Evolutionary conservation across 2,797 vertebrate genomes (phyloP).

Genomic region (Falco cherrug): DNA sequence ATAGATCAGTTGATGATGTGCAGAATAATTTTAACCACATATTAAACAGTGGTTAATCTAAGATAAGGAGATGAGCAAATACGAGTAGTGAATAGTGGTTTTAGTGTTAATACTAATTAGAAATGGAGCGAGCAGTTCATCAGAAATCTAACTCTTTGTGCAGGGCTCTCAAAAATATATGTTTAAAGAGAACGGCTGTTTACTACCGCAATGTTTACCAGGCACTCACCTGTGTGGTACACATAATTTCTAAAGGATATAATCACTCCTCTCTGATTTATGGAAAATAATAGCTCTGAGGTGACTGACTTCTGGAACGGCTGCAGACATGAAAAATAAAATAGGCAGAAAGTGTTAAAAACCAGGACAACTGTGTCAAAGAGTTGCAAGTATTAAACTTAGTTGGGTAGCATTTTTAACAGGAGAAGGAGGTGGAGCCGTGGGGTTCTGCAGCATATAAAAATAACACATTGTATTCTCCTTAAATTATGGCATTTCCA

Average conservation of each 20-base stretch:
- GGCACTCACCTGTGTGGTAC: not conserved
- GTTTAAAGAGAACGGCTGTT: not conserved
- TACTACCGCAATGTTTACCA: constrained; percentile 19
- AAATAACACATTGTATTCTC: constrained; percentile 42
- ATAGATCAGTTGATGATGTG: constrained; percentile 60
- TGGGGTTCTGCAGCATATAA: constrained; percentile 14
- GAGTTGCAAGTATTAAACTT: not conserved
- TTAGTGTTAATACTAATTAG: constrained; percentile 65
- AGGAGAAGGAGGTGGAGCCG: not conserved
- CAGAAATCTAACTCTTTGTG: constrained; percentile 23
- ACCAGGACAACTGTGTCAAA: constrained; percentile 3
- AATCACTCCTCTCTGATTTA: constrained; percentile 18
- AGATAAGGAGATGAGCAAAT: constrained; percentile 66
- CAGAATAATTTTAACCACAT: constrained; percentile 68
- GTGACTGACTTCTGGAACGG: not conserved
- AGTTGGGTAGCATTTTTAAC: constrained; percentile 25
- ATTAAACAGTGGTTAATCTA: constrained; percentile 66
- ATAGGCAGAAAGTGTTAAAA: constrained; percentile 47
- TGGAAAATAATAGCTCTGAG: constrained; percentile 1
- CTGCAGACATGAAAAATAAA: constrained; percentile 15
- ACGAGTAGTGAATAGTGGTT: constrained; percentile 52
- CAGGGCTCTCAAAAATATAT: not conserved
- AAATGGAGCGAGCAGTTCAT: constrained; percentile 16
- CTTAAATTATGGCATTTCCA: constrained; percentile 53
- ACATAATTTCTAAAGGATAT: constrained; percentile 21